Conservation (phyloP, 2,797 vertebrate genomes). For the Benthosema pterotum region DNA sequence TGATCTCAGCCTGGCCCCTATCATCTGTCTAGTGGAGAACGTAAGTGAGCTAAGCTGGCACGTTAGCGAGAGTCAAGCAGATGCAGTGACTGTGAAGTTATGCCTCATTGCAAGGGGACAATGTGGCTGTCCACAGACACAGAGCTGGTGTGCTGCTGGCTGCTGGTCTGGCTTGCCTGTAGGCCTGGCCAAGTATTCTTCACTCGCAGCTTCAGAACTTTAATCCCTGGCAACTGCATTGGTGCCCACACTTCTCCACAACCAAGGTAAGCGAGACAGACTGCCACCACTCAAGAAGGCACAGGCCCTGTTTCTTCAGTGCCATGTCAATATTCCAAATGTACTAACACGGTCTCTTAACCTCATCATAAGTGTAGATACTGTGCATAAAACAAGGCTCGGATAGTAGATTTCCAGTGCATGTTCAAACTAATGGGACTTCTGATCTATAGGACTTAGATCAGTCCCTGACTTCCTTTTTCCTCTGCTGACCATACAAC, state of each 20-base stretch:
- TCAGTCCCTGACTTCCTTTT: too few species aligned
- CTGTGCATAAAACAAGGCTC: too few species aligned
- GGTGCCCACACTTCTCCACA: slow-evolving; percentile 52
- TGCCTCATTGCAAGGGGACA: slow-evolving; percentile 37
- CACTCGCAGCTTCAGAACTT: slow-evolving; percentile 34
- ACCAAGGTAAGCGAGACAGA: slow-evolving; percentile 25
- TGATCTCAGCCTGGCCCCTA: slow-evolving; percentile 27
- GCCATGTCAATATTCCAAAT: too few species aligned
- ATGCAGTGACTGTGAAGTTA: slow-evolving; percentile 45
- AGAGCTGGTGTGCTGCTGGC: slow-evolving; percentile 16
- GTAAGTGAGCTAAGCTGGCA: slow-evolving; percentile 22
- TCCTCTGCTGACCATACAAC: too few species aligned
- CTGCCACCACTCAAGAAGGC: slow-evolving; percentile 9
- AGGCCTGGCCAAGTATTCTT: slow-evolving; percentile 13
- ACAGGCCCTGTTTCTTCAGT: slow-evolving; percentile 8
- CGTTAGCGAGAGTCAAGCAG: slow-evolving; percentile 32
- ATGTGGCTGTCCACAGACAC: slow-evolving; percentile 32
- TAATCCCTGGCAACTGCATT: slow-evolving; percentile 52
- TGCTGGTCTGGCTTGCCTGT: slow-evolving; percentile 23
- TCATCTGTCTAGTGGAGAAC: slow-evolving; percentile 29
- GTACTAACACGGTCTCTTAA: too few species aligned
- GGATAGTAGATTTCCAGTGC: too few species aligned
- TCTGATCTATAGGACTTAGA: too few species aligned
- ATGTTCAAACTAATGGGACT: too few species aligned
- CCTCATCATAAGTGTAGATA: too few species aligned